Conservation (phyloP, 2,888 invertebrate genomes). For the Abrostola tripartita region DNA sequence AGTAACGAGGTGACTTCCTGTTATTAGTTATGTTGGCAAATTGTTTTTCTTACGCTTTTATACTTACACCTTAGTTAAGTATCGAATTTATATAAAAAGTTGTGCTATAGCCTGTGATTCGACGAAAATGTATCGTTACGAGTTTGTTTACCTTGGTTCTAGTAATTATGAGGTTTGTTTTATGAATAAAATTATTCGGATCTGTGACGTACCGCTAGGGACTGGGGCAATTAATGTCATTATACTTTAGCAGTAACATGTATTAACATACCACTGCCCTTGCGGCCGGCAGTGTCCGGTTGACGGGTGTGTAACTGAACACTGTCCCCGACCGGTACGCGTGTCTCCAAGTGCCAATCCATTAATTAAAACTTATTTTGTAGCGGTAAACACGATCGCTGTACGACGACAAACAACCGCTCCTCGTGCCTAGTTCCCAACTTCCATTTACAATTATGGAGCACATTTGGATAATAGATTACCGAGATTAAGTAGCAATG, state of each 20-base stretch:
- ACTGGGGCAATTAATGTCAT: constrained; percentile 47
- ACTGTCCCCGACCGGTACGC: constrained; percentile 75
- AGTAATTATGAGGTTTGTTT: constrained; percentile 45
- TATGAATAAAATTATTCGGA: constrained; percentile 43
- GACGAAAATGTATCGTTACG: constrained; percentile 39
- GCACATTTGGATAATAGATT: constrained; percentile 75
- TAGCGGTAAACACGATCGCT: constrained; percentile 76
- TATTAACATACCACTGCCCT: constrained; percentile 20
- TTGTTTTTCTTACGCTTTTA: constrained; percentile 82
- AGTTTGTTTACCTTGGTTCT: constrained; percentile 42
- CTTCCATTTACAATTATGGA: constrained; percentile 74
- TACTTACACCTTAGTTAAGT: constrained; percentile 61
- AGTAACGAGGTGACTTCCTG: constrained; percentile 87
- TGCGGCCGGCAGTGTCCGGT: constrained; percentile 66
- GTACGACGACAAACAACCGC: constrained; percentile 72
- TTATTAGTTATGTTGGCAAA: constrained; percentile 86
- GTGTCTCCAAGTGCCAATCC: constrained; percentile 86
- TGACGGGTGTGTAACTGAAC: constrained; percentile 72
- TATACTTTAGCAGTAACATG: constrained; percentile 51
- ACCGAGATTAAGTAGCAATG: constrained; percentile 69
- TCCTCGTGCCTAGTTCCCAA: constrained; percentile 72
- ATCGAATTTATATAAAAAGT: constrained; percentile 69
- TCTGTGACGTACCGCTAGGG: constrained; percentile 23
- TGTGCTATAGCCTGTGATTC: constrained; percentile 59
- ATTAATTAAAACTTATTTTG: constrained; percentile 88